Conservation (phyloP, 2,888 invertebrate genomes). For the Theristus sp. region DNA sequence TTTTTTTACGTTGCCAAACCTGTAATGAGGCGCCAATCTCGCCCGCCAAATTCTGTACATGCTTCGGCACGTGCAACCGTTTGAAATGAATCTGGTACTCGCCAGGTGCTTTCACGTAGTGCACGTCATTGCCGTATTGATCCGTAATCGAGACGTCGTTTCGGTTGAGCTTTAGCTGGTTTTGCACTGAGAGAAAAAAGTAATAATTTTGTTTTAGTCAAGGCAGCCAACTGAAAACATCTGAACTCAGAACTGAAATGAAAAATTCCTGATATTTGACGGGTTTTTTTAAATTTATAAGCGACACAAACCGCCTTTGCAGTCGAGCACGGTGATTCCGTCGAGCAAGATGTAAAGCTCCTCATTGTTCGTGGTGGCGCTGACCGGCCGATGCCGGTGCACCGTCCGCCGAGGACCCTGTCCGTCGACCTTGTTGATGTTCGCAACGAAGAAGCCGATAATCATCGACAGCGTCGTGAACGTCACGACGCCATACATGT, state of each 20-base stretch:
- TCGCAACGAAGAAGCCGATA: too few species aligned
- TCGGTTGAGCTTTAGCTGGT: not conserved
- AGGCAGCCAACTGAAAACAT: not conserved
- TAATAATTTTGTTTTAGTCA: not conserved
- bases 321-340: not conserved
- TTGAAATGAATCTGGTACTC: not conserved
- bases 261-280: not conserved
- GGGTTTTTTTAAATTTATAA: too few species aligned
- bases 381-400: too few species aligned
- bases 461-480: too few species aligned
- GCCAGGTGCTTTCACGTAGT: not conserved
- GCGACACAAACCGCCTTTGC: not conserved
- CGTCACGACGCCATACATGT: too few species aligned
- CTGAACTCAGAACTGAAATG: too few species aligned
- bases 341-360: not conserved
- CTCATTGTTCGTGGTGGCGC: not conserved
- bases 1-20: too few species aligned
- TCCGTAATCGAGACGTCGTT: not conserved
- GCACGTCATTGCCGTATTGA: not conserved
- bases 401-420: too few species aligned
- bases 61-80: not conserved
- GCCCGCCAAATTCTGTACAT: not conserved
- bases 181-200: not conserved
- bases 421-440: too few species aligned
- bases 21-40: not conserved